Conservation (phyloP, 2,113 vertebrate genomes). For the Dendropsophus ebraccatus region DNA sequence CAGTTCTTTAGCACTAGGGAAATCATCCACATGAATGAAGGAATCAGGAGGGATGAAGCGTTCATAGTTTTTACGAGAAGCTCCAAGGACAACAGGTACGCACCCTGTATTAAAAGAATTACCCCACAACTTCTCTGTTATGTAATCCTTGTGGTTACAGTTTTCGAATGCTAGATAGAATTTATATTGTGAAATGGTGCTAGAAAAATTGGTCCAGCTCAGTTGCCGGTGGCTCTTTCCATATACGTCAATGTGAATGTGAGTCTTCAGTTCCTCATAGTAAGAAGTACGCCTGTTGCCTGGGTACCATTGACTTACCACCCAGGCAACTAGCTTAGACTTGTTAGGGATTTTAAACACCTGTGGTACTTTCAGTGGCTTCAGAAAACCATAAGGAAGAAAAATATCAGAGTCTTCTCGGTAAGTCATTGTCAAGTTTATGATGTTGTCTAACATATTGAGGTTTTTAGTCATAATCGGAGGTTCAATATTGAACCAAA, state of each 20-base stretch:
- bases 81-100: constrained; percentile 72
- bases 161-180: constrained; percentile 78
- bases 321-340: constrained; percentile 67
- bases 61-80: constrained; percentile 68
- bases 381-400: constrained; percentile 38
- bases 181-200: constrained; percentile 61
- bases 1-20: constrained; percentile 63
- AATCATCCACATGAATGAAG: constrained; percentile 76
- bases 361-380: not conserved
- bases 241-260: constrained; percentile 67
- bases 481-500: constrained; percentile 44
- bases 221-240: constrained; percentile 63
- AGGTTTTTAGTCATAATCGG: constrained; percentile 13
- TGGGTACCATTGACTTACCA: constrained; percentile 68
- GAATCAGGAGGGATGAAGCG: constrained; percentile 66
- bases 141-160: constrained; percentile 70
- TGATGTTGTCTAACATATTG: constrained; percentile 24
- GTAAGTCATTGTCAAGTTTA: constrained; percentile 41
- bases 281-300: constrained; percentile 60
- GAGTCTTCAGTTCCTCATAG: constrained; percentile 65
- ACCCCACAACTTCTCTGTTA: constrained; percentile 75
- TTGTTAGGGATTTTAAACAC: constrained; percentile 7
- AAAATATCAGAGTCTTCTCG: constrained; percentile 37
- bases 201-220: not conserved
- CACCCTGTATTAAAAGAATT: constrained; percentile 68